These are phyloP conservation scores for Okamejei kenojei DNA, from an alignment of 2,797 vertebrate genomes.

Conservation along the genomic window DNA sequence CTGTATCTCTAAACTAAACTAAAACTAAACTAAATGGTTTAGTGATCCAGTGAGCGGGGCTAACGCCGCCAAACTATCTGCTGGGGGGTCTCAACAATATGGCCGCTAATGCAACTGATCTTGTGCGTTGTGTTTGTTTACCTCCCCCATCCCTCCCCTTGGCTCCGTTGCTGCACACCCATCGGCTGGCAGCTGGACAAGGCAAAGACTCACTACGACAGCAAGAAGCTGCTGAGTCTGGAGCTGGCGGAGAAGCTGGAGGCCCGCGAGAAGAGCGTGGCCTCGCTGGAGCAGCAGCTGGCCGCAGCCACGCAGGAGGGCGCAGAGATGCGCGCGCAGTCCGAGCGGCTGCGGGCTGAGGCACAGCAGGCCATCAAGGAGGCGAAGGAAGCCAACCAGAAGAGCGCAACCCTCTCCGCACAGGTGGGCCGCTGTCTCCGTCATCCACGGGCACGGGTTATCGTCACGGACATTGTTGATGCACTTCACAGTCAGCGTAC, in stretches of 20 bases:
- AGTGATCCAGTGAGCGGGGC: too few species aligned
- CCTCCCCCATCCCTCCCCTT: too few species aligned
- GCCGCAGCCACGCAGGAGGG: slow-evolving; percentile 62
- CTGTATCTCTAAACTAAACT: too few species aligned
- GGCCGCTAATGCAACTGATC: not conserved
- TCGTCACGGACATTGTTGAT: too few species aligned
- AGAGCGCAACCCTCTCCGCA: slow-evolving; percentile 62
- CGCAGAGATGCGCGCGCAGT: slow-evolving; percentile 53
- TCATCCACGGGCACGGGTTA: too few species aligned
- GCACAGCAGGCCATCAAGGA: slow-evolving; percentile 58
- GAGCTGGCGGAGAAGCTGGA: slow-evolving; percentile 65
- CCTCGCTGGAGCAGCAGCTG: slow-evolving; percentile 52
- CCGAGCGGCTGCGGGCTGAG: slow-evolving; percentile 61
- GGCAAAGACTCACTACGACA: slow-evolving; percentile 69
- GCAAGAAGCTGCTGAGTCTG: slow-evolving; percentile 78
- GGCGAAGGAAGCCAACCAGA: slow-evolving; percentile 57
- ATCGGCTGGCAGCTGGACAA: slow-evolving; percentile 73
- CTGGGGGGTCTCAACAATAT: too few species aligned
- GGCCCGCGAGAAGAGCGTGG: slow-evolving; percentile 34
- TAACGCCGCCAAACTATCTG: too few species aligned
- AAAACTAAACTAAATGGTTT: too few species aligned
- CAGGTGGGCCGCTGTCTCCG: slow-evolving; percentile 60
- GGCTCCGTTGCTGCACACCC: not conserved
- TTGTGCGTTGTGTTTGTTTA: not conserved
- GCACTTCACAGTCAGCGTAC: too few species aligned